Percentiles rank a stretch among this genome's conserved stretches.
phyloP scores from a whole-genome alignment of 1,140 invertebrate species.

The Bombus affinis region DNA sequence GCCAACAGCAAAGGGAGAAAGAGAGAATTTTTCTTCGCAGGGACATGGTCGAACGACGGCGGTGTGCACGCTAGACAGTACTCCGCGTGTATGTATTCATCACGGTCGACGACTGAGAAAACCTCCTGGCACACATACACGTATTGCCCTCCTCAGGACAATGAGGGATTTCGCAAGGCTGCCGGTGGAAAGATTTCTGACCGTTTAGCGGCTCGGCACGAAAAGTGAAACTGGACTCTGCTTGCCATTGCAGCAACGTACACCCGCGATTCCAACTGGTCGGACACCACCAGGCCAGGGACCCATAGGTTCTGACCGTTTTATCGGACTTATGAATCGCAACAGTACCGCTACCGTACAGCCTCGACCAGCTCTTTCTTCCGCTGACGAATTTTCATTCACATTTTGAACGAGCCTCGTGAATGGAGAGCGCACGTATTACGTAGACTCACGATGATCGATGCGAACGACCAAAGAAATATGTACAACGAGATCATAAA shows the following conservation, averaged over 20 bases:
- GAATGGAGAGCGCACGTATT: constrained; percentile 12
- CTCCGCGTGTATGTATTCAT: neutral
- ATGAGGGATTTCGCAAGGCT: constrained; percentile 68
- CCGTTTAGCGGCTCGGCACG: constrained; percentile 65
- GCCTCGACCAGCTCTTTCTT: neutral
- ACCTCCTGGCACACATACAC: constrained; percentile 51
- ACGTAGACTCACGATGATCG: neutral
- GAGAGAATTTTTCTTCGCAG: constrained; percentile 36
- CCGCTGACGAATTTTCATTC: constrained; percentile 36
- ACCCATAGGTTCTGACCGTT: neutral
- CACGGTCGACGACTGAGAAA: constrained; percentile 32
- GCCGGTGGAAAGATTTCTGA: constrained; percentile 57
- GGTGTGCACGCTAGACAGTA: neutral
- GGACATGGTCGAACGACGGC: neutral
- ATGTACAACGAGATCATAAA: neutral
- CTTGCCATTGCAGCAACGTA: constrained; percentile 37
- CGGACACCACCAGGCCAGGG: neutral
- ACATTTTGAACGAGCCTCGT: neutral
- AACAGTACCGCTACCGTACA: neutral
- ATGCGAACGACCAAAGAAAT: neutral
- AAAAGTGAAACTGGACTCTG: constrained; percentile 71
- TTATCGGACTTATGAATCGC: constrained; percentile 40
- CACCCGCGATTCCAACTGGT: neutral
- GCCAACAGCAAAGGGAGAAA: neutral
- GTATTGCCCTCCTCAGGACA: constrained; percentile 46